A percentile compares a stretch with the other conserved stretches of the same genome.
These are phyloP conservation scores for Neomorphus geoffroyi DNA, from an alignment of 2,797 vertebrate species.

Conservation along the genomic window DNA sequence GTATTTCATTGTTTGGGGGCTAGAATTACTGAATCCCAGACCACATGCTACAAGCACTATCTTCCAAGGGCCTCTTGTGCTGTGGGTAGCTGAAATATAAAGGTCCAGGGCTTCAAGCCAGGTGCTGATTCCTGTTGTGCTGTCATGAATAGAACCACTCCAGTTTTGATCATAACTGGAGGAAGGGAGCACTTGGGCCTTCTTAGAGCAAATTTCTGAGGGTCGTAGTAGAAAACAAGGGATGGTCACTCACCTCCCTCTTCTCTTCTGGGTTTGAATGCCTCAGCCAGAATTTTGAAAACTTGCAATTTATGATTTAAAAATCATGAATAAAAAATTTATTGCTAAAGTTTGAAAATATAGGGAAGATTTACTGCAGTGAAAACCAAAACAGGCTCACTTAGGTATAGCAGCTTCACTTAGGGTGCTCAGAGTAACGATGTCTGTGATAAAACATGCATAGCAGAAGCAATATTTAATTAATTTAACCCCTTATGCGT, in stretches of 20 bases:
- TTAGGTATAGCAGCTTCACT: background rate
- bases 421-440: background rate
- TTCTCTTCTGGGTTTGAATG: background rate
- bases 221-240: background rate
- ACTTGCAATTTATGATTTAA: background rate
- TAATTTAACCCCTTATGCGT: background rate
- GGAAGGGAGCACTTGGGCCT: background rate
- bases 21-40: constrained; percentile 10
- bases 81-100: constrained; percentile 17
- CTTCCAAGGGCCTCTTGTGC: background rate
- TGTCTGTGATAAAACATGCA: background rate
- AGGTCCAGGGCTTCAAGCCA: background rate
- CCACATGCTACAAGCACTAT: background rate
- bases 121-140: constrained; percentile 1
- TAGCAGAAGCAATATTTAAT: background rate
- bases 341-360: background rate
- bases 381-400: background rate
- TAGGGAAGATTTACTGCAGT: background rate
- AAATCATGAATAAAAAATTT: background rate
- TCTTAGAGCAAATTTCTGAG: constrained; percentile 1
- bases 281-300: background rate
- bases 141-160: background rate
- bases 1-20: background rate
- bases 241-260: background rate
- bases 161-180: background rate